These are phyloP conservation scores for Coenonympha arcania DNA, from an alignment of 2,888 invertebrate genomes.

Conservation along the genomic window DNA sequence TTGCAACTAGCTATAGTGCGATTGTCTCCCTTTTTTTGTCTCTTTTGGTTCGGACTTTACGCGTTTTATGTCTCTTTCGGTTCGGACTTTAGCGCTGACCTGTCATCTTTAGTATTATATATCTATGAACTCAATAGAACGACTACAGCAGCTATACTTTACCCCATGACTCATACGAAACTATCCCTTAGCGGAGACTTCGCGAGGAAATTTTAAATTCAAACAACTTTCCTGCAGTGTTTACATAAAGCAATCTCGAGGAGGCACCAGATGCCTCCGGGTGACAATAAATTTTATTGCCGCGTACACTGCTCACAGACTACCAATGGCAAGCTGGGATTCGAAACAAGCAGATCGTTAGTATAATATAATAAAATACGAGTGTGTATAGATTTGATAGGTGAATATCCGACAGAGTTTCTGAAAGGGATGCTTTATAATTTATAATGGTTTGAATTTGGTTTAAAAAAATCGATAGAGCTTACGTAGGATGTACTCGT, in stretches of 20 bases:
- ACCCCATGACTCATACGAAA: not conserved
- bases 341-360: conserved; percentile 54
- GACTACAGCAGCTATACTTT: not conserved
- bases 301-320: conserved; percentile 57
- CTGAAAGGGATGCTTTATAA: not conserved
- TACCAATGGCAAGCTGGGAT: conserved; percentile 63
- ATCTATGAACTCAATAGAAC: not conserved
- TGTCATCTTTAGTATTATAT: no score
- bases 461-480: not conserved
- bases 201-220: conserved; percentile 19
- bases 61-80: no score
- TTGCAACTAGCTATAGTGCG: no score
- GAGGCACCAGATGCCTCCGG: conserved; percentile 69
- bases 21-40: no score
- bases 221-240: conserved; percentile 18
- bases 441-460: not conserved
- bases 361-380: conserved; percentile 34
- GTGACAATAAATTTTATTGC: conserved; percentile 74
- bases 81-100: no score
- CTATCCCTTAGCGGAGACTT: not conserved
- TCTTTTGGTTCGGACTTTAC: no score
- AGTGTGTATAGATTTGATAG: conserved; percentile 39
- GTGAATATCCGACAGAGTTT: not conserved
- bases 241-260: conserved; percentile 32
- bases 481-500: no score